Evolutionary conservation across 2,888 invertebrate species (phyloP).

Genomic region (Pterostichus madidus): DNA sequence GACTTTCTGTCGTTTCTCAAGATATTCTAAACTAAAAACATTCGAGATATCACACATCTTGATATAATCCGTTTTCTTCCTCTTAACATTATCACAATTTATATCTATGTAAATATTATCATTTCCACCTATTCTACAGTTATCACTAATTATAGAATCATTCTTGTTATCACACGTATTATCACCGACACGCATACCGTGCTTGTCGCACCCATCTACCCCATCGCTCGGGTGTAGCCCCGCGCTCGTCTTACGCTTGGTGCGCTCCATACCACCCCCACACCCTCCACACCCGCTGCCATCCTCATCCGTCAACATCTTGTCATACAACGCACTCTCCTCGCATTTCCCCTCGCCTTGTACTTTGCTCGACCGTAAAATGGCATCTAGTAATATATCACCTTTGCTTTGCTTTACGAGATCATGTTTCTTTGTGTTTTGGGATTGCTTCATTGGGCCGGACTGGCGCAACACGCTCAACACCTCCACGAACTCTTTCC

Average conservation of each 20-base stretch:
- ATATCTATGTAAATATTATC: conserved; percentile 74
- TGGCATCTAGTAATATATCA: conserved; percentile 75
- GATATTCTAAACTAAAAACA: conserved; percentile 68
- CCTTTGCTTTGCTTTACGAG: conserved; percentile 73
- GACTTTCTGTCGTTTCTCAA: conserved; percentile 68
- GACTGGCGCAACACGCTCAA: conserved; percentile 75
- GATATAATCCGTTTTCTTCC: conserved; percentile 68
- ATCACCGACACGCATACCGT: conserved; percentile 68
- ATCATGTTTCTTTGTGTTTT: conserved; percentile 72
- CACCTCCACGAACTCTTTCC: conserved; percentile 76
- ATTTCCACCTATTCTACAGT: conserved; percentile 74
- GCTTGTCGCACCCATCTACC: conserved; percentile 42
- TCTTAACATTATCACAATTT: conserved; percentile 75
- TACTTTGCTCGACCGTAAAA: conserved; percentile 72
- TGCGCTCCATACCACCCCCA: conserved; percentile 14
- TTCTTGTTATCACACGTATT: conserved; percentile 74
- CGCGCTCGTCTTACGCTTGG: conserved; percentile 8
- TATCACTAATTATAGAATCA: conserved; percentile 75
- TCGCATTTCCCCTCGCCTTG: conserved; percentile 69
- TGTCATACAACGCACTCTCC: conserved; percentile 1
- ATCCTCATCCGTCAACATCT: conserved; percentile 18
- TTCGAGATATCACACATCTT: conserved; percentile 71
- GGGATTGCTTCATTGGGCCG: conserved; percentile 70
- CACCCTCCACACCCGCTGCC: conserved; percentile 11
- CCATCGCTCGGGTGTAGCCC: conserved; percentile 1